Evolutionary conservation across 2,113 vertebrate genomes (phyloP), one percentile per base, ranked within the genome.

Genomic region (Lucifuga dentata): DNA sequence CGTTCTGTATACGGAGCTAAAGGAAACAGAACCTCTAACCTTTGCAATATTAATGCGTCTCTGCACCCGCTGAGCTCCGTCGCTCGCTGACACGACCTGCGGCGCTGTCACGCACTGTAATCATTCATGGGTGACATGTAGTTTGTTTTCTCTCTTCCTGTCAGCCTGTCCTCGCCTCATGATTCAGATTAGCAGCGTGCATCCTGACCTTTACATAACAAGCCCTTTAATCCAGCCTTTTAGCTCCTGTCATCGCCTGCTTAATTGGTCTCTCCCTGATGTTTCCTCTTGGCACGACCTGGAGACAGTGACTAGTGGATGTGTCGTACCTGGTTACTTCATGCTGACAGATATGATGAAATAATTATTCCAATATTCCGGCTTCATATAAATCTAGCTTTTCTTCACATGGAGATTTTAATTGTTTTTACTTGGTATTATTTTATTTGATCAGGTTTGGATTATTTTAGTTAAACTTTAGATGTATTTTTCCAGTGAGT

Each of bases 141-240:
- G 76, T 77, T 85, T 85, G 83, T 84, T 85, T 86, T 63, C 84
- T 80, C 73, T 74, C 76, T 85, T 89, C 84, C 87, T 89, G 84
- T 90, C 85, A 77, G 71, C 83, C 81, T 89, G 83, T 91, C 89
- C 78, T 90, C 86, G 68, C 89, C 80, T 90, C 61, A 32, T 86
- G 85, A 90, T 88, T 89, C 86, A 85, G 85, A 88, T 90, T 87
- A 91, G 83, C 83, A 8, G 61, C 59, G 79, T 80, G 86, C 80
- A 85, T 89, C 86, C 81, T 87, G 85, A 81, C 85, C 86, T 89
- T 81, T 74, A 51, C 80, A 69, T 78, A 89, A 85, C 85, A 85
- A 90, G 80, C 15, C 80, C 90, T 91, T 84, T 90, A 90, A 91
- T 90, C 86, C 87, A 86, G 69, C 78, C 80, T 68, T 89, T 89